Evolutionary conservation across 2,113 vertebrate species (phyloP), one percentile per base, ranked within the genome.

Genomic region (Eleginops maclovinus): DNA sequence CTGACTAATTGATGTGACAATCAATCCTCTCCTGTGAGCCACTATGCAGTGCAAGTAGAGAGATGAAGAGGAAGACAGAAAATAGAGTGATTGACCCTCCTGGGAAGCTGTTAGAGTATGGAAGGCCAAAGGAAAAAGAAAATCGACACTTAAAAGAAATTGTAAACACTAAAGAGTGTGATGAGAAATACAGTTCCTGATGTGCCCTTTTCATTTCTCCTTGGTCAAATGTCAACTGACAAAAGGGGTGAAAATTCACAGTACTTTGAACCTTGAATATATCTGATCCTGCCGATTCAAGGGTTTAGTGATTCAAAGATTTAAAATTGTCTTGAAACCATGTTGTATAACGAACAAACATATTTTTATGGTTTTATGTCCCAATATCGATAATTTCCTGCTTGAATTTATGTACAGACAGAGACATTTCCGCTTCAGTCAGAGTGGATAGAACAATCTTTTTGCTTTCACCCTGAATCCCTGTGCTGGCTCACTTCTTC

Each of bases 1-100:
- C 53, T 28, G 54, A 69, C 17, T 47, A 55, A 40, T 36, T 53
- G 69, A 87, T 72, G 50, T 36, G 67, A 77, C 73, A 62, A 58
- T 62, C 14, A 59, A 24, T 24, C 36, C 36, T 55, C 9, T 67
- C 19, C 43, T 19, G 24, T 24, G 54, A 77, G 65, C 21, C 43
- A 76, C 44, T 2, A 9, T 16, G 24, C 26, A 49, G 12, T n/a
- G 49, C 72, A 65, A 61, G 60, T n/a, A 40, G 15, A 31, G 9
- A 40, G 61, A 66, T 9, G 7, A 26, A 22, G 19, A 50, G 8
- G 40, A 58, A 22, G 46, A 73, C 21, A 6, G 28, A 13, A 2
- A 19, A 41, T 60, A n/a, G 2, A 40, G 16, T 0, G n/a, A 40
- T 36, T 46, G 36, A 63, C 8, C 31, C 1, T 7, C 31, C 31